Conservation (phyloP, 2,113 vertebrate genomes). For the Cynocephalus volans region DNA sequence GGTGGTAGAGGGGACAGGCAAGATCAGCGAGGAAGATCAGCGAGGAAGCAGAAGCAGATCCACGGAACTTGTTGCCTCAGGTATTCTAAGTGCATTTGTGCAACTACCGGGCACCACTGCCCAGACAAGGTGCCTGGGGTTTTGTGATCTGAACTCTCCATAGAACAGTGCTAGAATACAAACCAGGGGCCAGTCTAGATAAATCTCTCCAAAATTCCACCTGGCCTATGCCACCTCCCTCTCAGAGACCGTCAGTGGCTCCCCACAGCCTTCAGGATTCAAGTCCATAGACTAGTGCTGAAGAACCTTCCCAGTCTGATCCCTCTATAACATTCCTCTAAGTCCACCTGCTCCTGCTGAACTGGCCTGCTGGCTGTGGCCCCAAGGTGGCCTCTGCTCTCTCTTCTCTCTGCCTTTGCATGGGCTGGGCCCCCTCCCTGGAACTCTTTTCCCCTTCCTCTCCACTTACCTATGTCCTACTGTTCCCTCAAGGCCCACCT, state of each 20-base stretch:
- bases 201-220: background rate
- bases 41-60: background rate
- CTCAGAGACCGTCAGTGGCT: background rate
- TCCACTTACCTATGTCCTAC: background rate
- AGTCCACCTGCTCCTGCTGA: background rate
- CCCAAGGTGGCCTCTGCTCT: background rate
- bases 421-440: background rate
- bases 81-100: background rate
- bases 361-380: background rate
- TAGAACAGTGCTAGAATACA: background rate
- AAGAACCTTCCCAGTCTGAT: background rate
- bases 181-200: background rate
- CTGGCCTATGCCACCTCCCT: background rate
- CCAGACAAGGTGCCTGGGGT: background rate
- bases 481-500: background rate
- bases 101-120: background rate
- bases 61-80: background rate
- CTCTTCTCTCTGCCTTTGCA: background rate
- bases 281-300: background rate
- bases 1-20: accelerated
- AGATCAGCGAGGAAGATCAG: background rate
- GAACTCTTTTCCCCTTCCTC: background rate
- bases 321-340: background rate
- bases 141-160: background rate
- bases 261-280: background rate